Evolutionary conservation across 2,113 vertebrate genomes (phyloP).

Genomic region (Python bivittatus): DNA sequence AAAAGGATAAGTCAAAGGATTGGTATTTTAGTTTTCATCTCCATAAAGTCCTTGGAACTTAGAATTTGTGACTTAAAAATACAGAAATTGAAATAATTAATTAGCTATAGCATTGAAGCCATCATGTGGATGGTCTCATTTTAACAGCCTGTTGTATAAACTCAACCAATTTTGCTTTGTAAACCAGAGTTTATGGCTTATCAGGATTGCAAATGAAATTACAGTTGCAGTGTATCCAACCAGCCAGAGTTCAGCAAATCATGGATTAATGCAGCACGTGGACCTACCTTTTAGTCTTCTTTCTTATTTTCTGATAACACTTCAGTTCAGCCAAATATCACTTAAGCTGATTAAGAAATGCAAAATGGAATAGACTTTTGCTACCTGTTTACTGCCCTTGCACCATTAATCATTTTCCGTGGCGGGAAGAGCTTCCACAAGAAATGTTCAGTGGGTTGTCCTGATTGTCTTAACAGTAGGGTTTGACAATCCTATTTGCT

Average conservation of each 20-base stretch:
- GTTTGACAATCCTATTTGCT: background rate
- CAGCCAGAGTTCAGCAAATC: background rate
- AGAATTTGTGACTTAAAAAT: background rate
- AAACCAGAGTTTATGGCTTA: background rate
- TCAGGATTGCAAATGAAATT: background rate
- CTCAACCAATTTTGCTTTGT: background rate
- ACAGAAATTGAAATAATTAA: background rate
- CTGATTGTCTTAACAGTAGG: background rate
- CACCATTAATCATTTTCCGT: background rate
- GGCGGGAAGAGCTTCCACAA: background rate
- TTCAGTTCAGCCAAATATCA: background rate
- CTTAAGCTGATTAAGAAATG: background rate
- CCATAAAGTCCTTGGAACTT: background rate
- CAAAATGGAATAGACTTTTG: background rate
- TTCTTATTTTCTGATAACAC: background rate
- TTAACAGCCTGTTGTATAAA: background rate
- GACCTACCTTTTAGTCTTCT: background rate
- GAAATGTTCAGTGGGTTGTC: background rate
- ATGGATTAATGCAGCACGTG: background rate
- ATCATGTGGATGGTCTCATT: background rate
- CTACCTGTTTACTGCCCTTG: background rate
- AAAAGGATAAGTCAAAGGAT: background rate
- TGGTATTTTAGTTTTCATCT: background rate
- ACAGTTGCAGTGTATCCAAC: background rate
- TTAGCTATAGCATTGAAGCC: background rate